These are phyloP conservation scores for Streblospio benedicti DNA, from an alignment of 1,140 invertebrate genomes.

Conservation along the genomic window DNA sequence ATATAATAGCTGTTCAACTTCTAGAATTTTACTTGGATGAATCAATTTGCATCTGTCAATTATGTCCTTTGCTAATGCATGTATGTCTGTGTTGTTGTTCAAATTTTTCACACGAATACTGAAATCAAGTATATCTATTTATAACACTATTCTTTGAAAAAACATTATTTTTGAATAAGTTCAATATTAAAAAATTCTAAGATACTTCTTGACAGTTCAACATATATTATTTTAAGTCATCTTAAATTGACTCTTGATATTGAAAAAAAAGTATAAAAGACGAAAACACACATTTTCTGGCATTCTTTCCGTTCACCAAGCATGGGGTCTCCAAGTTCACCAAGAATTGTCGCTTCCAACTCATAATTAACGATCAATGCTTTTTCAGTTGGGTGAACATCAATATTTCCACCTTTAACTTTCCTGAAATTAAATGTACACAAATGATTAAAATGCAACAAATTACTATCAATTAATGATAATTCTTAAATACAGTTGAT, in stretches of 20 bases:
- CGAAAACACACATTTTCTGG: slow-evolving; percentile 52
- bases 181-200: background rate
- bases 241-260: too few species aligned
- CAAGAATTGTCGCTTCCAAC: slow-evolving; percentile 74
- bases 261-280: too few species aligned
- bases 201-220: too few species aligned
- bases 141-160: background rate
- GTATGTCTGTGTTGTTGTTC: slow-evolving; percentile 69
- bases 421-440: slow-evolving; percentile 60
- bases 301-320: slow-evolving; percentile 73
- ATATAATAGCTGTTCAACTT: slow-evolving; percentile 85
- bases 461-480: too few species aligned
- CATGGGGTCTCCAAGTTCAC: slow-evolving; percentile 72
- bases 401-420: slow-evolving; percentile 71
- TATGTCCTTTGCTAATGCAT: slow-evolving; percentile 71
- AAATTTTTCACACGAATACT: slow-evolving; percentile 75
- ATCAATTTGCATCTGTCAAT: slow-evolving; percentile 82
- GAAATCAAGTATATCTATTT: slow-evolving; percentile 22
- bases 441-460: too few species aligned
- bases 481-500: too few species aligned
- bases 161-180: background rate
- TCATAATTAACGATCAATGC: slow-evolving; percentile 85
- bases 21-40: slow-evolving; percentile 68
- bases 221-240: too few species aligned
- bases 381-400: slow-evolving; percentile 83